phyloP scores from a whole-genome alignment of 2,113 vertebrate species.

The Gorsachius goisagi region DNA sequence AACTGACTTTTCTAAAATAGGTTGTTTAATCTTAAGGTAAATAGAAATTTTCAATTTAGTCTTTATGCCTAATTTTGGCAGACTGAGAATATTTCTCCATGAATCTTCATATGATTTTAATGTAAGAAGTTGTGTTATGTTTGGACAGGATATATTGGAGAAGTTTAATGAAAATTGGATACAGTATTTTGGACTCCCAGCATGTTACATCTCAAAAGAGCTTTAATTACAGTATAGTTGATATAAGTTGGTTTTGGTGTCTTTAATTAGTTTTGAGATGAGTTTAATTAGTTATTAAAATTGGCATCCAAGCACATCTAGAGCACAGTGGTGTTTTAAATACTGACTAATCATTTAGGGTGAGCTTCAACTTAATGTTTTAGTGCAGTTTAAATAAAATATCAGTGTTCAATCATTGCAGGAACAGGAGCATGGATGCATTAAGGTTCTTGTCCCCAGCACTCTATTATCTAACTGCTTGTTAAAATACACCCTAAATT shows the following conservation, averaged over 20 bases:
- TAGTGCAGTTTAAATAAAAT: neutral
- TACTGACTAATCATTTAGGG: neutral
- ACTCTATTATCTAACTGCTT: neutral
- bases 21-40: neutral
- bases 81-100: neutral
- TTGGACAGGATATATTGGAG: neutral
- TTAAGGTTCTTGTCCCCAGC: neutral
- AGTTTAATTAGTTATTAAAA: conserved; percentile 15
- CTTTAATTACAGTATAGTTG: neutral
- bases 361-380: neutral
- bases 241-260: neutral
- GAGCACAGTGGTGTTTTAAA: neutral
- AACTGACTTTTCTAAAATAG: neutral
- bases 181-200: neutral
- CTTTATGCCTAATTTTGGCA: neutral
- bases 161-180: neutral
- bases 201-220: neutral
- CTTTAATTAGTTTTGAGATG: neutral
- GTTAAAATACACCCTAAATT: neutral
- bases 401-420: neutral
- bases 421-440: neutral
- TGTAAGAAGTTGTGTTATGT: neutral
- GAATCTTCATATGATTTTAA: neutral
- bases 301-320: neutral
- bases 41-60: neutral